Evolutionary conservation across 2,113 vertebrate genomes (phyloP), one percentile per base, ranked within the genome.

Genomic region (Bombycilla garrulus): DNA sequence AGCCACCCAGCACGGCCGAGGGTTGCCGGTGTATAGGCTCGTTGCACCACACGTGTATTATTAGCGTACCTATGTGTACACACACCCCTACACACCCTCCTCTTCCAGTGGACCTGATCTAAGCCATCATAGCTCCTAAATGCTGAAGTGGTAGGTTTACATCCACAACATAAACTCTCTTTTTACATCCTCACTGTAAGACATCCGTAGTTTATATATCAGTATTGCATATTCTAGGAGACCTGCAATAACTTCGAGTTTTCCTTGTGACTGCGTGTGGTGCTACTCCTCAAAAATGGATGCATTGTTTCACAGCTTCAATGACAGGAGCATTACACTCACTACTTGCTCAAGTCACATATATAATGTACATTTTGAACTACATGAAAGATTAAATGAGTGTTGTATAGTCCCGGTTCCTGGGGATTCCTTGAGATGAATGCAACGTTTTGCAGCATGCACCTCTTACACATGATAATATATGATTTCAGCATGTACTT

Each of bases 361-460:
- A 24, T 3, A 6, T 8, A 6, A 23, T 2, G 5, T 10, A 3
- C 33, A 0, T 50, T 35, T 47, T 5, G 19, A 69, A 17, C 31
- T 23, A 8, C 1, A 16, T 36, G 11, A 51, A 72, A 12, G 58
- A 29, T 4, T 6, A 62, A 40, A 25, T 2, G 19, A 42, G 48
- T 11, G 24, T 15, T 23, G 31, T 3, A 2, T 0, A 9, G 54
- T 50, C 33, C 62, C 33, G 2, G 38, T 48, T 80, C 45, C 58
- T 11, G 8, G 1, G 29, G 44, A 33, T 80, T 44, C 70, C 61
- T 54, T 33, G n/a, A 56, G 57, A 11, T 4, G 11, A 33, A 4
- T 2, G 10, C 28, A 12, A 15, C 2, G 0, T 48, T 50, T 35
- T 20, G 48, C 35, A 42, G 31, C 51, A 14, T 6, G 22, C 0